phyloP scores from a whole-genome alignment of 2,113 vertebrate genomes.

The Nannospalax galili region DNA sequence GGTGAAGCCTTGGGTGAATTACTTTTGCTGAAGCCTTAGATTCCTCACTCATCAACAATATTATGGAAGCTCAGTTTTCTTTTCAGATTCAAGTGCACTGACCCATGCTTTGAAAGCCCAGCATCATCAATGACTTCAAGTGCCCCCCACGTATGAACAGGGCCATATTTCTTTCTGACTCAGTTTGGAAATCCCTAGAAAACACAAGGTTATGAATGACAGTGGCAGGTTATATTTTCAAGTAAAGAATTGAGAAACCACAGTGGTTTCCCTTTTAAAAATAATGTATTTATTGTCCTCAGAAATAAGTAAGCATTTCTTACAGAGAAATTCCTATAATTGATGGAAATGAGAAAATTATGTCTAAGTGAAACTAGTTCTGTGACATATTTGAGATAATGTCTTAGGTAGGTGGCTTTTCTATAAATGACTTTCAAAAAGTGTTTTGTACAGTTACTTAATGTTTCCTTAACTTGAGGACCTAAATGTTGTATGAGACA shows the following conservation, averaged over 20 bases:
- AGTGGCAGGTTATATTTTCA: conserved; percentile 36
- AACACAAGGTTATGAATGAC: background rate
- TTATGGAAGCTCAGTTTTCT: background rate
- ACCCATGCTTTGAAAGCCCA: background rate
- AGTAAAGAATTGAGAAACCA: background rate
- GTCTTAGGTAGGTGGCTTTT: background rate
- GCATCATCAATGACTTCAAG: background rate
- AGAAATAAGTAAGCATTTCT: background rate
- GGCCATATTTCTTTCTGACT: conserved; percentile 24
- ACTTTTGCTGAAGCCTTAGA: background rate
- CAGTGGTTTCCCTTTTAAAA: background rate
- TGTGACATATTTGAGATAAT: background rate
- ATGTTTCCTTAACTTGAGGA: background rate
- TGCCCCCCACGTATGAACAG: background rate
- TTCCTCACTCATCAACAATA: background rate
- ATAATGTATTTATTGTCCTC: background rate
- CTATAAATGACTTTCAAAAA: background rate
- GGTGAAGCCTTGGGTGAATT: background rate
- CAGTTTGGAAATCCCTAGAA: conserved; percentile 8
- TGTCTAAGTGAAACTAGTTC: background rate
- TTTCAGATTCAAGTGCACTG: background rate
- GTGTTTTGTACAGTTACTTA: conserved; percentile 27
- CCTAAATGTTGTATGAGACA: background rate
- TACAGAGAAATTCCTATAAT: background rate
- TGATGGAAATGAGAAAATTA: conserved; percentile 5